A percentile compares a stretch with the other conserved stretches of the same genome.
Conservation (phyloP, 2,888 invertebrate species). For the Chrysina gloriosa region DNA sequence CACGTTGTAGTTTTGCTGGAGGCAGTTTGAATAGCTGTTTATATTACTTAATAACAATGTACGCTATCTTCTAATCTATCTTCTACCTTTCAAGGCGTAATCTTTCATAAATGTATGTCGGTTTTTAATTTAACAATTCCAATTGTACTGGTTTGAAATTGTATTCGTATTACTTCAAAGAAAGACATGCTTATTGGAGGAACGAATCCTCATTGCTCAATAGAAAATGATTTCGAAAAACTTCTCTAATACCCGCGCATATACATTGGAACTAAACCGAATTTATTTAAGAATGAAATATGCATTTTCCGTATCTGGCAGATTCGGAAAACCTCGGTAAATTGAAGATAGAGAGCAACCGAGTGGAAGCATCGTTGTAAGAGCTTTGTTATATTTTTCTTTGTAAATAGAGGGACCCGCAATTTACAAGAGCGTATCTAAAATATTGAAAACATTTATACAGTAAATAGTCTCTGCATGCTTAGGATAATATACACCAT, state of each 20-base stretch:
- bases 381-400: slow-evolving; percentile 17
- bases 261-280: slow-evolving; percentile 16
- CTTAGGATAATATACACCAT: slow-evolving; percentile 10
- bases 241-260: neutral
- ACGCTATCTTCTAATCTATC: too few species aligned
- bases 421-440: slow-evolving; percentile 8
- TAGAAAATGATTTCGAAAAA: slow-evolving; percentile 7
- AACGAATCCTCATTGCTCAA: neutral
- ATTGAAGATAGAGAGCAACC: neutral
- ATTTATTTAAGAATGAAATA: slow-evolving; percentile 23
- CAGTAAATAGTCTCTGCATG: slow-evolving; percentile 3
- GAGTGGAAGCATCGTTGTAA: slow-evolving; percentile 2
- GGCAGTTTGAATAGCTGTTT: too few species aligned
- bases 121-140: too few species aligned
- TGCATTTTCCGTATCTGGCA: neutral
- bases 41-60: too few species aligned
- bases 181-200: neutral
- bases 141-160: too few species aligned
- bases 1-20: too few species aligned
- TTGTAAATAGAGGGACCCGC: slow-evolving; percentile 9
- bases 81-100: too few species aligned
- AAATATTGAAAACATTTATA: slow-evolving; percentile 8
- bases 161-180: neutral
- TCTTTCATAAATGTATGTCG: too few species aligned
- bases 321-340: slow-evolving; percentile 9